phyloP scores from a whole-genome alignment of 2,888 invertebrate genomes.

The Phalera bucephala region DNA sequence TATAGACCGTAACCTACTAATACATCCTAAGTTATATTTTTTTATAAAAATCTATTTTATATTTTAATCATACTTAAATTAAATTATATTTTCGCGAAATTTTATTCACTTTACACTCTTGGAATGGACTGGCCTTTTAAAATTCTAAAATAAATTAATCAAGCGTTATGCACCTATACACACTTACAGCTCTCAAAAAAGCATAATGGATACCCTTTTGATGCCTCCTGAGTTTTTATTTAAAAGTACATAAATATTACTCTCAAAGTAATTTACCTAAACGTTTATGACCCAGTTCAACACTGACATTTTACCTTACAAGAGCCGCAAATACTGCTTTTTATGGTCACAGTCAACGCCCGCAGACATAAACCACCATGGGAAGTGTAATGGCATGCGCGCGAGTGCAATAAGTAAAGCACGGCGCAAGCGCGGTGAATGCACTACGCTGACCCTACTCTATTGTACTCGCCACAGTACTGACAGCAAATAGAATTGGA shows the following conservation, averaged over 20 bases:
- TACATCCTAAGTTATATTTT: too few species aligned
- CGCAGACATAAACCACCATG: conserved; percentile 14
- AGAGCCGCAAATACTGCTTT: neutral
- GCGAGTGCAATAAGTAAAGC: conserved; percentile 49
- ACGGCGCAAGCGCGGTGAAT: conserved; percentile 66
- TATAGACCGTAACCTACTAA: too few species aligned
- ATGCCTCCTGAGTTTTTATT: too few species aligned
- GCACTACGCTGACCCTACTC: conserved; percentile 73
- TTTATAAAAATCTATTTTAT: too few species aligned
- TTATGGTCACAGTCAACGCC: conserved; percentile 2
- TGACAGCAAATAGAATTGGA: conserved; percentile 35
- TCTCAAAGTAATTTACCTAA: neutral
- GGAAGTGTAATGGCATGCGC: conserved; percentile 23
- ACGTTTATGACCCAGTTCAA: neutral
- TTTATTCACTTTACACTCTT: too few species aligned
- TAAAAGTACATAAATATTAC: too few species aligned
- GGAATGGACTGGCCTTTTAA: conserved; percentile 6
- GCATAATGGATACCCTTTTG: too few species aligned
- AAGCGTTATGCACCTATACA: too few species aligned
- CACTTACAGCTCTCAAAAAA: too few species aligned
- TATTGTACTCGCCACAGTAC: conserved; percentile 61
- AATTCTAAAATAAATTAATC: too few species aligned
- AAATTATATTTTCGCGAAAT: too few species aligned
- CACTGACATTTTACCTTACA: neutral
- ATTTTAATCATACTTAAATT: too few species aligned